Evolutionary conservation across 2,888 invertebrate species (phyloP), one percentile per base, ranked within the genome.

Genomic region (Dyspetes luteomarginatus): DNA sequence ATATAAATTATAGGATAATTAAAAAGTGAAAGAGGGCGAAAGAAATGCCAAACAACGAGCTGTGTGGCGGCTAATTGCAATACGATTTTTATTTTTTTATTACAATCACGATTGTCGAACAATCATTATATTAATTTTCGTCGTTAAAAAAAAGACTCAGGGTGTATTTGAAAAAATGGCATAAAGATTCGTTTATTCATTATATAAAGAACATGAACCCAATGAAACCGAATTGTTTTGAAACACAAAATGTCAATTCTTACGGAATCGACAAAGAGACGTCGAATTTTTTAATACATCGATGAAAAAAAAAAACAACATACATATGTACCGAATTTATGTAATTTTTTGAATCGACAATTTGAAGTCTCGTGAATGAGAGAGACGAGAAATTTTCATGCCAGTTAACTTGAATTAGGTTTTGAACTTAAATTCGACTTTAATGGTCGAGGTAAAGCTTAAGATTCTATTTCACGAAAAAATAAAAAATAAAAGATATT

Each of bases 11-110:
- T 87, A 87, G 83, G 83, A 81, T 82, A 84, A 83, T 83, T 83
- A 82, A 84, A 83, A 43, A 64, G 62, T 55, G 45, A 81, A 68
- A 71, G 62, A 81, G 64, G 65, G 69, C 67, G 69, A 75, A 48
- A 69, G 50, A 68, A 72, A 73, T 77, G 84, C 82, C 83, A 83
- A 88, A 86, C 85, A 86, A 86, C 85, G 88, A 90, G 88, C 85
- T 86, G 85, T 86, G 88, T 85, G 86, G 84, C 85, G 87, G 86
- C 83, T 82, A 82, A 81, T 22, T 74, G 28, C 45, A 45, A 30
- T 76, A 69, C 30, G 50, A 41, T 78, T 79, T 82, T 77, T 60
- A 75, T 75, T 55, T 78, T 64, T 75, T 73, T 55, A 69, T 76
- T 71, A 17, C 22, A 19, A 75, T 72, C 5, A 60, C 45, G 55